These are phyloP conservation scores for Corydoras sp. DNA, from an alignment of 2,113 vertebrate genomes.

Conservation along the genomic window DNA sequence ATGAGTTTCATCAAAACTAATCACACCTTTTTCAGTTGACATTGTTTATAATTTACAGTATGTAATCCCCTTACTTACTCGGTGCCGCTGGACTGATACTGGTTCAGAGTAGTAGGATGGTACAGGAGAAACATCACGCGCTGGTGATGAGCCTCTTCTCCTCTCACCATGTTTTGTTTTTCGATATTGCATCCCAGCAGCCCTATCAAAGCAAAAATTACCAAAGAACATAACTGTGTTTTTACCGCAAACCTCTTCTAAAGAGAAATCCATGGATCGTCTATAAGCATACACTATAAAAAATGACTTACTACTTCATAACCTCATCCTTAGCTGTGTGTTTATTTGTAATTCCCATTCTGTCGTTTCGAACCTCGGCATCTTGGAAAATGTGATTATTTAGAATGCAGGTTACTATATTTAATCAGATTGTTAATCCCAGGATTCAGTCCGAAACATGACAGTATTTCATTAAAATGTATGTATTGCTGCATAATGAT, in stretches of 20 bases:
- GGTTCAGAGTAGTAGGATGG: constrained; percentile 47
- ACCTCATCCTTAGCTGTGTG: constrained; percentile 8
- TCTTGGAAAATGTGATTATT: background rate
- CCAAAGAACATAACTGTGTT: background rate
- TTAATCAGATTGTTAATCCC: too few relatives aligned
- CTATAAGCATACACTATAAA: too few relatives aligned
- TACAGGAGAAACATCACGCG: constrained; percentile 43
- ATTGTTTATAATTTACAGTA: too few relatives aligned
- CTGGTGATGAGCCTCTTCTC: constrained; percentile 29
- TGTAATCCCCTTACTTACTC: constrained; percentile 27
- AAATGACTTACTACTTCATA: constrained; percentile 32
- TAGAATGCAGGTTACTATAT: background rate
- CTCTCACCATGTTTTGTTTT: constrained; percentile 1
- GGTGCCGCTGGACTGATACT: constrained; percentile 18
- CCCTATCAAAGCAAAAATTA: constrained; percentile 13
- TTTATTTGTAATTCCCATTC: constrained; percentile 23
- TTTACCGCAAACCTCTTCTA: background rate
- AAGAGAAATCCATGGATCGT: too few relatives aligned
- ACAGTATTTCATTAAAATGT: too few relatives aligned
- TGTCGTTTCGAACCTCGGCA: constrained; percentile 10
- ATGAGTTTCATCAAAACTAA: too few relatives aligned
- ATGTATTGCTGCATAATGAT: too few relatives aligned
- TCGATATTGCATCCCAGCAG: constrained; percentile 12
- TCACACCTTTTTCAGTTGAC: too few relatives aligned
- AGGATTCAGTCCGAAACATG: too few relatives aligned